Evolutionary conservation across 92 coral and sea anemone species (phyloP), one percentile per base, ranked within the genome.

Genomic region (Epizoanthus scotinus): DNA sequence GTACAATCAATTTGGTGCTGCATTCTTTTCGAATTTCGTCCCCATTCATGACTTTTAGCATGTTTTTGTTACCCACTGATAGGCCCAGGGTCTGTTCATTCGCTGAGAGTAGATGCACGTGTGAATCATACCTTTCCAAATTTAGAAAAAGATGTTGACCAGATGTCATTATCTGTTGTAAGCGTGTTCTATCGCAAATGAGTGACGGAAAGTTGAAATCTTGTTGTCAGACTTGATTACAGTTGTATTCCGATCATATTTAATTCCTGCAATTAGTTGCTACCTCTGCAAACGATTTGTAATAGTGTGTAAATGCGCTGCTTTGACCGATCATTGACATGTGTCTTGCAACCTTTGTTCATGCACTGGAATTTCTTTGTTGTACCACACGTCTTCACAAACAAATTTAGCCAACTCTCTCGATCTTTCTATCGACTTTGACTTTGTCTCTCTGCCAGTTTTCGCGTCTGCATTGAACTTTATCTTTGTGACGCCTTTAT

Each of bases 351-450:
- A 25, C 34, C 27, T 26, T 17, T 62, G 40, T 64, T 14, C 44
- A 64, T 64, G 69, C 44, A 29, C 17, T 64, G 69, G 69, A 64
- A 64, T 64, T 13, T 64, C 69, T 64, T 64, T 64, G 69, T 64
- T 64, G 40, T 64, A 15, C 21, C 69, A 17, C 28, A 34, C 40
- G 40, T 64, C 36, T 64, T 34, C 20, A 29, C 40, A 64, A 29
- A 64, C 69, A 64, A 12, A 10, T 12, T 6, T 13, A 64, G 2
- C 1, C 10, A 44, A 44, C 52, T 44, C 52, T 44, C 52, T 44
- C 52, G 14, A 44, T 44, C 52, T 44, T 44, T 44, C 52, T 44
- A 12, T 44, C 13, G 14, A 12, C 6, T 25, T 29, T 19, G 44
- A 3, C 20, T 29, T 64, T 1, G 27, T 29, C 21, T 18, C 19